Percentiles rank a stretch among this genome's conserved stretches.
Conservation (phyloP, 1,140 invertebrate species). For the Planococcus citri region DNA sequence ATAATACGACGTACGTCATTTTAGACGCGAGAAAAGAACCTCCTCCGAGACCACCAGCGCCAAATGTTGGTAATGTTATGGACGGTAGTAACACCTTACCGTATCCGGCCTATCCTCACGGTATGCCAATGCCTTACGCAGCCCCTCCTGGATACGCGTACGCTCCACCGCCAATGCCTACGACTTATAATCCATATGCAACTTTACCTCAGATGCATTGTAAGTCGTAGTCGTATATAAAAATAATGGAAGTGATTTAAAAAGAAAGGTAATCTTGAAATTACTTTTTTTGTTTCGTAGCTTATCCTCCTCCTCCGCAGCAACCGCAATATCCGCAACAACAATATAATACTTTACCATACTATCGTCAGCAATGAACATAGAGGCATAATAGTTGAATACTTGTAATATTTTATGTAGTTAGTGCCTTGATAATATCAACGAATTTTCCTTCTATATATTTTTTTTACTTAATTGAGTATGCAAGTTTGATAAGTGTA, state of each 20-base stretch:
- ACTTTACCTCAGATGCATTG: constrained; percentile 49
- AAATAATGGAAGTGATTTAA: too few relatives aligned
- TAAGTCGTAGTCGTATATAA: neutral
- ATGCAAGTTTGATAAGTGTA: too few relatives aligned
- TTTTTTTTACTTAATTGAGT: too few relatives aligned
- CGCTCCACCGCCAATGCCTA: constrained; percentile 59
- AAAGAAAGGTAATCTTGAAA: too few relatives aligned
- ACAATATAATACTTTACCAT: neutral
- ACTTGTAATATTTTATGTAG: too few relatives aligned
- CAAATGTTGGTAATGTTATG: neutral
- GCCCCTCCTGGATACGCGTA: constrained; percentile 56
- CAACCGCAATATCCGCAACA: neutral
- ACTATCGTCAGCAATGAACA: neutral
- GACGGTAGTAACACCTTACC: constrained; percentile 30
- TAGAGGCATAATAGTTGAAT: too few relatives aligned
- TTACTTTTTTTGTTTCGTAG: neutral
- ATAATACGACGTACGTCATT: too few relatives aligned
- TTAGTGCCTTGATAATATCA: too few relatives aligned
- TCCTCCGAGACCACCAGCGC: neutral
- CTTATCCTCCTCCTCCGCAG: neutral
- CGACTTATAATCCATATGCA: constrained; percentile 73
- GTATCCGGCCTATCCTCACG: constrained; percentile 50
- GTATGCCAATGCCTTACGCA: constrained; percentile 67
- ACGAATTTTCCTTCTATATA: too few relatives aligned
- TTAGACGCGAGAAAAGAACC: constrained; percentile 1